Evolutionary conservation across 1,140 invertebrate species (phyloP), one percentile per base, ranked within the genome.

Genomic region (Tribolium castaneum): DNA sequence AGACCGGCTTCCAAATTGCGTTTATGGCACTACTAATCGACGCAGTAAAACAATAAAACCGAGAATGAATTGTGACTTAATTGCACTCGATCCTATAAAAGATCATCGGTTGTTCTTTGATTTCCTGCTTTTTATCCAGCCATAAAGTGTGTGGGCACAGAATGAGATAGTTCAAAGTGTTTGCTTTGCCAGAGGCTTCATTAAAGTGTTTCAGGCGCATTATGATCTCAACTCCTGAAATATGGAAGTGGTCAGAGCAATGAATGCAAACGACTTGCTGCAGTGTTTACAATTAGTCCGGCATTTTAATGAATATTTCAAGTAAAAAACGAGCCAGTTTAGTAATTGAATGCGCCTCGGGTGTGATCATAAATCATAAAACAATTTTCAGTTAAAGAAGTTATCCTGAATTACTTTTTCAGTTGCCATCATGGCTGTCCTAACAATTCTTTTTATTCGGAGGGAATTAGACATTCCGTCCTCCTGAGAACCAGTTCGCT

Each of bases 291-390:
- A 79, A 79, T 79, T 79, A 79, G 66, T 70, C 72, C 54, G 74
- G 78, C 78, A 79, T 79, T 71, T 79, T 76, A 79, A 79, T 79
- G 73, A 79, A 76, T 70, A 76, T 79, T 76, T 72, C 78, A 76
- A 66, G 45, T 76, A 79, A 79, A 79, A 75, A 79, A 76, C 78
- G 73, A 79, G 73, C 73, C 78, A 76, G 73, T 76, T 79, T 76
- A 79, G 77, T 78, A 76, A 79, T 79, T 79, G 78, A 79, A 76
- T 79, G 66, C 16, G 78, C 79, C 72, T 74, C 59, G 25, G 75
- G 45, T 70, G 12, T 25, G 54, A 51, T 73, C 70, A 34, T 77
- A 70, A 75, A 50, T 70, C 50, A 79, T 76, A 76, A 76, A 70
- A 76, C 59, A 59, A 62, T 59, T 76, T 56, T 76, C 56, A 66